phyloP scores from a whole-genome alignment of 2,888 invertebrate genomes.

The Dryocosmus kuriphilus region DNA sequence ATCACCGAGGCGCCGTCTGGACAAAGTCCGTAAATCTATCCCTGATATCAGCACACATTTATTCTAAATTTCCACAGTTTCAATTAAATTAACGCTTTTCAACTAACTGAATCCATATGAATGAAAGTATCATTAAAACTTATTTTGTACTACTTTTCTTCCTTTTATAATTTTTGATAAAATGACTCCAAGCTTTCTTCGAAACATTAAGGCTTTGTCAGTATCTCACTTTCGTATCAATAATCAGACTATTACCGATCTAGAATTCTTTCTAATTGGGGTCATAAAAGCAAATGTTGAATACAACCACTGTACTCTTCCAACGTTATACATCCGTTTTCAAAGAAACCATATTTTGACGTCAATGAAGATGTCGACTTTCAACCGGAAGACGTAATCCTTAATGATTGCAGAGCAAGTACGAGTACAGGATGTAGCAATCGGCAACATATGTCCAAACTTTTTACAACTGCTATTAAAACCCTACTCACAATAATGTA shows the following conservation, averaged over 20 bases:
- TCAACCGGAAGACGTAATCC: constrained; percentile 35
- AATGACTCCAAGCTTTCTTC: background rate
- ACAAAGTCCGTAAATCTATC: constrained; percentile 31
- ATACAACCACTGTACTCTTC: constrained; percentile 27
- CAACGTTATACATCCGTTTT: constrained; percentile 7
- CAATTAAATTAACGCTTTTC: background rate
- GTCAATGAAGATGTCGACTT: background rate
- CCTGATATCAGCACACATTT: background rate
- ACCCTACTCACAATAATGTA: background rate
- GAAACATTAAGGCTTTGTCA: background rate
- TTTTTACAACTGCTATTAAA: constrained; percentile 7
- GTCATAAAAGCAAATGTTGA: constrained; percentile 21
- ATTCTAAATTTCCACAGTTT: background rate
- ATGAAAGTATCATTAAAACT: background rate
- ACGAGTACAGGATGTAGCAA: constrained; percentile 22
- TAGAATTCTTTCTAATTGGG: constrained; percentile 10
- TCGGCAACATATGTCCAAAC: constrained; percentile 15
- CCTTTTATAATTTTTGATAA: background rate
- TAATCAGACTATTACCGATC: background rate
- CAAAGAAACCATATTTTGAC: constrained; percentile 18
- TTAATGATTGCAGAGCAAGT: constrained; percentile 19
- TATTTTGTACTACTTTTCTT: background rate
- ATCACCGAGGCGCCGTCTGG: constrained; percentile 34
- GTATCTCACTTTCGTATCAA: background rate
- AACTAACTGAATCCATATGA: background rate